Percentiles rank a stretch among this genome's conserved stretches.
phyloP scores from a whole-genome alignment of 2,113 vertebrate species.

The Bettongia penicillata region DNA sequence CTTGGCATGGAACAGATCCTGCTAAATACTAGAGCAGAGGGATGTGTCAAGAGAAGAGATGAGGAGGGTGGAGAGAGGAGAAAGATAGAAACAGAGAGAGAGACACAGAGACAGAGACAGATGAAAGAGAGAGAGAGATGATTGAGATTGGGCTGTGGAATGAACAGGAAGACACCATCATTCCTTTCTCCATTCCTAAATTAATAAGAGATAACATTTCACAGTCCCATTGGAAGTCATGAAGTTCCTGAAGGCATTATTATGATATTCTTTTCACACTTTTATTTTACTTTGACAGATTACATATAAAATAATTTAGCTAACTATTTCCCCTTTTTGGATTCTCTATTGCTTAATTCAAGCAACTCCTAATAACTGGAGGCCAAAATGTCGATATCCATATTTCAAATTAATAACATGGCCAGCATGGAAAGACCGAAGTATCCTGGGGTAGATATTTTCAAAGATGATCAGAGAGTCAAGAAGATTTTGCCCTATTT shows the following conservation, averaged over 20 bases:
- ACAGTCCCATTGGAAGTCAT: background rate
- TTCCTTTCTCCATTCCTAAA: background rate
- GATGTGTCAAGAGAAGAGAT: background rate
- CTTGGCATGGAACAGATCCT: background rate
- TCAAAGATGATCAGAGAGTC: background rate
- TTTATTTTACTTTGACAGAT: background rate
- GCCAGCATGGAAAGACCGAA: background rate
- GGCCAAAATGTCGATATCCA: background rate
- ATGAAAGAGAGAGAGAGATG: background rate
- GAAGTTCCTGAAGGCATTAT: background rate
- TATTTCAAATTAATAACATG: background rate
- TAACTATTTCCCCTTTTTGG: background rate
- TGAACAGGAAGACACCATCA: background rate
- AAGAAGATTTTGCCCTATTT: background rate
- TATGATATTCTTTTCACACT: background rate
- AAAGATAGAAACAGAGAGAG: background rate
- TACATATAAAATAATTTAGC: background rate
- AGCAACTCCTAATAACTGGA: background rate
- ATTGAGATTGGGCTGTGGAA: background rate
- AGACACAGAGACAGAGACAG: no score
- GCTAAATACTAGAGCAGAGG: background rate
- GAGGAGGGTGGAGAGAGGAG: no score
- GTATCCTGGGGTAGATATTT: background rate
- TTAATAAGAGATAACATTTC: background rate
- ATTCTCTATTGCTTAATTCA: background rate